These are phyloP conservation scores for Chloroceryle inda DNA, from an alignment of 2,797 vertebrate genomes.

Conservation along the genomic window DNA sequence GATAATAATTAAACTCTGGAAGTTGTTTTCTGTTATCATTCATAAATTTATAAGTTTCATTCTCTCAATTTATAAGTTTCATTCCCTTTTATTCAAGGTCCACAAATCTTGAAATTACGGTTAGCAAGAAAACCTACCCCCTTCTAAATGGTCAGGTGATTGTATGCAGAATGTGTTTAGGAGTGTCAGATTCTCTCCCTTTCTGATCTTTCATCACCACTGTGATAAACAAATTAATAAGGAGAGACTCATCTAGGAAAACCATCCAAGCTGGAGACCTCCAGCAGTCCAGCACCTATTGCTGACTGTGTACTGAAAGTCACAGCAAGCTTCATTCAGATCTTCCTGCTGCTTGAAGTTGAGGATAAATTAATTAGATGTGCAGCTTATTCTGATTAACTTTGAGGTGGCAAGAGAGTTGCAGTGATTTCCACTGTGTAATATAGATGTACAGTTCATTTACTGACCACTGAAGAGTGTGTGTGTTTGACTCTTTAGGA, in stretches of 20 bases:
- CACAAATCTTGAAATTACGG: neutral
- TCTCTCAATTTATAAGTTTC: neutral
- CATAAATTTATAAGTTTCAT: neutral
- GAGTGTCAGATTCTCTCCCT: neutral
- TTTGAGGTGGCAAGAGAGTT: slow-evolving; percentile 16
- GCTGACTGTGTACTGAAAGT: neutral
- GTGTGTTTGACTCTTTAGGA: neutral
- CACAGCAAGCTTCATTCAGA: neutral
- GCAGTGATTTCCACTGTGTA: neutral
- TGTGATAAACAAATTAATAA: neutral
- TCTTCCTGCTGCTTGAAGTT: neutral
- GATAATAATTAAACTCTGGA: neutral
- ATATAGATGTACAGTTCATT: neutral
- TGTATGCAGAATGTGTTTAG: neutral
- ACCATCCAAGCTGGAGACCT: neutral
- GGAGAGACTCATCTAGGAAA: neutral
- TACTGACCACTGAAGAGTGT: neutral
- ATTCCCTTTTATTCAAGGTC: neutral
- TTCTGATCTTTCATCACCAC: neutral
- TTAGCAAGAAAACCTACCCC: neutral
- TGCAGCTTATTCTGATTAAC: slow-evolving; percentile 9
- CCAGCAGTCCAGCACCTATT: neutral
- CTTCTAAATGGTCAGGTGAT: neutral
- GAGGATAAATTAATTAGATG: slow-evolving; percentile 39
- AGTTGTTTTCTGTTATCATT: neutral